Base-by-base conservation (phyloP, 1,140 invertebrate genomes). In the Ptiloglossa arizonensis region DNA sequence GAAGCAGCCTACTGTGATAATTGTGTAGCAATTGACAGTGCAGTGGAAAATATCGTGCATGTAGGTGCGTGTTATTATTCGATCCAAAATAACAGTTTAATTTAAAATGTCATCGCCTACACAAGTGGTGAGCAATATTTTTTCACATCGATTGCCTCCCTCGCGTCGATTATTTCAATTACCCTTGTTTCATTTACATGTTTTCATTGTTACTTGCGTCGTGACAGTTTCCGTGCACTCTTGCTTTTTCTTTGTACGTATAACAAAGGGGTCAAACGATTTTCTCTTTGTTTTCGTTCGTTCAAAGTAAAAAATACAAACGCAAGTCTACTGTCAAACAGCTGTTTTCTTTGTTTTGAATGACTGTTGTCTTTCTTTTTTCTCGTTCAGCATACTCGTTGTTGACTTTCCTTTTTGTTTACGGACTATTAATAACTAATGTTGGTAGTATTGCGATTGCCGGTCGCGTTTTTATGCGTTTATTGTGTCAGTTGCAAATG, bases 91-190 rank as follows among this genome's bases (percentile, higher is more conserved):
- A 41, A 69, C 38, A 3, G 6, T 59, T 46, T 73, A 22, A 66
- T 35, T 38, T n/a, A 80, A 68, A 78, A 89, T 89, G 88, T 88
- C 88, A 75, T 89, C 88, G 48, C 82, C 87, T 48, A 82, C 84
- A 48, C 86, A 89, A 86, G 88, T 89, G 79, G 88, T 89, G 46
- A 85, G 86, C 32, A 59, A 50, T 38, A 29, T 59, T 69, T 41
- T 13, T 69, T 38, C 13, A 29, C 19, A 38, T 59, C 19, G 29
- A 59, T 50, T 15, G n/a, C 9, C 15, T 15, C 15, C 8, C 44
- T 29, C 54, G 32, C 17, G 15, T 59, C 2, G 17, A 19, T 29
- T 5, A 35, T 9, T 24, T 15, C 54, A 1, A 48, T 22, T 5
- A 4, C 15, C 44, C 27, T 24, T 4, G 4, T 50, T 69, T 5